Base-by-base conservation (phyloP, 2,113 vertebrate species). In the Tragelaphus scriptus region DNA sequence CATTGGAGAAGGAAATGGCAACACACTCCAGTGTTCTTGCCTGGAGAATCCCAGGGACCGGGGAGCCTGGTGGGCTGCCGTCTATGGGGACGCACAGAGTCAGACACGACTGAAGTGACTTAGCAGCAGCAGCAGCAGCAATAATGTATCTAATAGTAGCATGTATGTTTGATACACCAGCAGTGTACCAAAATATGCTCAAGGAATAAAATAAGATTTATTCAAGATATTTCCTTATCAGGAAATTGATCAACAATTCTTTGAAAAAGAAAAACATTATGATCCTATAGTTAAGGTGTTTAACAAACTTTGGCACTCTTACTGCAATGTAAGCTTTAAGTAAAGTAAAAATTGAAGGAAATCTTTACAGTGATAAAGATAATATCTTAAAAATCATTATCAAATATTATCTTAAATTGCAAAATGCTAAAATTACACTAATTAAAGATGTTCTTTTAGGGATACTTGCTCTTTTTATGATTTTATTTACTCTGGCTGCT, bases 211-310 rank as follows among this genome's bases (percentile, higher is more conserved):
- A 80, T 85, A 79, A 90, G 32, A 86, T 63, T 59, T 82, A 91
- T 63, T 86, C 1, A 10, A 82, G 32, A 25, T 59, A 59, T 92
- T 71, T 63, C 15, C n/a, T 65, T 77, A 58, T 53, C 51, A 81
- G 59, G 25, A 88, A 88, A 77, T 81, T 5, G 85, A 9, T 77
- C 30, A 96, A 36, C 9, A 90, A 55, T 80, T 88, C n/a, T 92
- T 23, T 92, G 49, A 96, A 89, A 94, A n/a, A 77, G 19, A 90
- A 32, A 95, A 93, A 75, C 55, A 77, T 61, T 89, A 71, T 84
- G 26, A 90, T 88, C 55, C 88, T 86, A 79, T 30, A 80, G 77
- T 79, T 95, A 79, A 94, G 15, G 77, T 59, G 88, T 30, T 82
- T 82, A 68, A 89, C 44, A 51, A 87, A 92, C 12, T 4, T 19